Evolutionary conservation across 1,140 invertebrate species (phyloP), one percentile per base, ranked within the genome.

Genomic region (Drosophila pallidifrons): DNA sequence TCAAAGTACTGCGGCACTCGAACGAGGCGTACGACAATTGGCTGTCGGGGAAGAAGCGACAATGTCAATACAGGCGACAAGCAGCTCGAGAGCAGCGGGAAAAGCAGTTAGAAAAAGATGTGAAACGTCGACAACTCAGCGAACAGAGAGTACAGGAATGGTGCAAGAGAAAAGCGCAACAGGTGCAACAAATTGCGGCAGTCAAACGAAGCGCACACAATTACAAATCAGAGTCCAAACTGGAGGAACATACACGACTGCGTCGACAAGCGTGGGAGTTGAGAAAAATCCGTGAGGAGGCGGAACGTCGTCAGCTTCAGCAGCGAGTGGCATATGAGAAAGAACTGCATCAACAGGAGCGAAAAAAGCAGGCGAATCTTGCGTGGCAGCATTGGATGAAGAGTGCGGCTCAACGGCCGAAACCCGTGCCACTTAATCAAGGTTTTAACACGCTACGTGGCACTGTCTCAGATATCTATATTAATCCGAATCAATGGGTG

Each of bases 401-500:
- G 61, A 66, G 73, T 16, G 85, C 68, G 15, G 57, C 38, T 0
- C 63, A 78, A 8, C 65, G 82, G 0, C 81, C 89, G 16, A 91
- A 90, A 38, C 89, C 89, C 1, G 89, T 91, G 32, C 89, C 89
- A 3, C 61, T 83, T 1, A 71, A 77, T 51, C 77, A 86, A 15
- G 89, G 89, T 13, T 20, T 91, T 0, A 15, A 70, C 6, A 80
- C 85, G 10, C 60, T 91, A 25, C 68, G 82, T 15, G 89, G 88
- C 47, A 91, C 88, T 25, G 60, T 91, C 28, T 90, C 88, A 1
- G 5, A 55, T 1, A 72, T 91, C 3, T 91, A 75, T 45, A 52
- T 86, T 2, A 91, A 91, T 64, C 88, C 88, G 6, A 82, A 80
- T 10, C 46, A 66, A 16, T 91, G 88, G 88, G 43, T 81, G 5